These are phyloP conservation scores for Pegoplata infirma DNA, from an alignment of 2,888 invertebrate genomes.

Conservation along the genomic window DNA sequence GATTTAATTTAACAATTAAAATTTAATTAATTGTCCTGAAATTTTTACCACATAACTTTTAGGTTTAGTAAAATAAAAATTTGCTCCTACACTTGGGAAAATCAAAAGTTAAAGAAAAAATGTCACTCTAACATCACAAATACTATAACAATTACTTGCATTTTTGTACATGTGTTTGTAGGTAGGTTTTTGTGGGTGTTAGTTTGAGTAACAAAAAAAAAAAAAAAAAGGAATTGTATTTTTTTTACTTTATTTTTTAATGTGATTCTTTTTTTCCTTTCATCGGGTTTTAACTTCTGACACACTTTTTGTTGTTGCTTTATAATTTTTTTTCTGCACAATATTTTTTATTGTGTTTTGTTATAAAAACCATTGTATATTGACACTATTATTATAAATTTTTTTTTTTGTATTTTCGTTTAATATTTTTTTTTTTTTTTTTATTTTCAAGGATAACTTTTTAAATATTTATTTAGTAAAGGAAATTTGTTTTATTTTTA, in stretches of 20 bases:
- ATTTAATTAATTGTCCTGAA: too few relatives aligned
- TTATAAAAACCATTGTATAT: background rate
- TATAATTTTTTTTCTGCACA: background rate
- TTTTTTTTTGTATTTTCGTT: background rate
- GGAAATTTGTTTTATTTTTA: background rate
- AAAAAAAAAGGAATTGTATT: background rate
- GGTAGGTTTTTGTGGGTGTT: background rate
- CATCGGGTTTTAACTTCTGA: slow-evolving; percentile 29
- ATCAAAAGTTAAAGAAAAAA: too few relatives aligned
- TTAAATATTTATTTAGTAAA: too few relatives aligned
- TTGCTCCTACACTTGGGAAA: too few relatives aligned
- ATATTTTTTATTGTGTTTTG: background rate
- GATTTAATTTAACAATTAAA: too few relatives aligned
- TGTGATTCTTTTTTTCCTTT: slow-evolving; percentile 28
- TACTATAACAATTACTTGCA: background rate
- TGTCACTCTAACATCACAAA: too few relatives aligned
- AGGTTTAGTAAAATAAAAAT: too few relatives aligned
- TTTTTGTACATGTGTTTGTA: background rate
- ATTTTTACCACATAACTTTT: too few relatives aligned
- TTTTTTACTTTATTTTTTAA: background rate
- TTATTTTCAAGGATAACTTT: background rate
- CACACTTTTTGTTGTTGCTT: slow-evolving; percentile 36
- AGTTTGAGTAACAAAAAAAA: background rate
- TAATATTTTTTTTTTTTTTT: background rate
- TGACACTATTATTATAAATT: too few relatives aligned